phyloP scores from a whole-genome alignment of 2,113 vertebrate species.

The Felis catus region DNA sequence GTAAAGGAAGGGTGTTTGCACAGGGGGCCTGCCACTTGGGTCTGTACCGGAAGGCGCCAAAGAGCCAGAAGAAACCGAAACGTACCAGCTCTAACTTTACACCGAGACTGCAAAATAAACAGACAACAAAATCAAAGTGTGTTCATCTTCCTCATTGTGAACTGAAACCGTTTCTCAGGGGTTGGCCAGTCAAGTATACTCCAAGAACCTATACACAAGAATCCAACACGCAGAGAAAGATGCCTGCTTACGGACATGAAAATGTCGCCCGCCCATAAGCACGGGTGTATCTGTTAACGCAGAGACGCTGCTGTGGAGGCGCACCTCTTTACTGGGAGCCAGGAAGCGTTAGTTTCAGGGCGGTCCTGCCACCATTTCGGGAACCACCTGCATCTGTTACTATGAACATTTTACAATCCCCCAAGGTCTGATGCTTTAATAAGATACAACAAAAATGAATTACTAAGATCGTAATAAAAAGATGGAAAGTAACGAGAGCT shows the following conservation, averaged over 20 bases:
- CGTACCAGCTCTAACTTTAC: neutral
- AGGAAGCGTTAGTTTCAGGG: neutral
- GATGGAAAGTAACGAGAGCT: neutral
- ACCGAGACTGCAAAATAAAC: neutral
- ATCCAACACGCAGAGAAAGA: neutral
- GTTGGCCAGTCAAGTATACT: neutral
- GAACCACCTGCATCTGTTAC: neutral
- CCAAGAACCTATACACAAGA: neutral
- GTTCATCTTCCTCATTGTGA: neutral
- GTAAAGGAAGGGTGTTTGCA: neutral
- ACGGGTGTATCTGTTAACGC: neutral
- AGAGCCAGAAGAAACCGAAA: neutral
- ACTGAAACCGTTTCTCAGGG: neutral
- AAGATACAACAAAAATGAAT: slow-evolving; percentile 10
- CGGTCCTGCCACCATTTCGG: neutral
- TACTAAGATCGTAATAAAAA: neutral
- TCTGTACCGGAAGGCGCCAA: neutral
- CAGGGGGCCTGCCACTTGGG: too few relatives aligned
- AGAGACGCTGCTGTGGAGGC: too few relatives aligned
- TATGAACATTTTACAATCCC: neutral
- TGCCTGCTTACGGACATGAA: neutral
- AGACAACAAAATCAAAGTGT: neutral
- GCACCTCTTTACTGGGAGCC: too few relatives aligned
- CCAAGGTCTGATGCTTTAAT: neutral
- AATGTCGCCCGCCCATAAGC: neutral